A percentile compares a stretch with the other conserved stretches of the same genome.
These are phyloP conservation scores for Philonicus albiceps DNA, from an alignment of 2,888 invertebrate species.

Conservation along the genomic window DNA sequence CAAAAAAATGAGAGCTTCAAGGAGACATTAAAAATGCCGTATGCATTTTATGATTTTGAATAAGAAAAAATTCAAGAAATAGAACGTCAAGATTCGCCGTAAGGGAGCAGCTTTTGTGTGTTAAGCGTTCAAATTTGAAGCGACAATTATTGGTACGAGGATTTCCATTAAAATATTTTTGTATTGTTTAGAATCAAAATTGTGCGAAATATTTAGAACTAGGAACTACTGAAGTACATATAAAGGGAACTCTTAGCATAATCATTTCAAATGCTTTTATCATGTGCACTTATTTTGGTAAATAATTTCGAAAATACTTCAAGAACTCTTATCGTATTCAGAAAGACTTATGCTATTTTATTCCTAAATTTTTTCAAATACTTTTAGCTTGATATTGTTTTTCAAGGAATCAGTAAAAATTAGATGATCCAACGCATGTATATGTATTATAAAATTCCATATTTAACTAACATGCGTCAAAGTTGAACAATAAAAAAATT, in stretches of 20 bases:
- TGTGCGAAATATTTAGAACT: background rate
- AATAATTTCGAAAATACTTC: no score
- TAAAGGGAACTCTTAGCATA: background rate
- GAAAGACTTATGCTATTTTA: no score
- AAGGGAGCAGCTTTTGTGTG: background rate
- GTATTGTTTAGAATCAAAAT: background rate
- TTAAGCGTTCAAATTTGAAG: background rate
- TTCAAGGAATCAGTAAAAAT: no score
- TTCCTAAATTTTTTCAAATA: no score
- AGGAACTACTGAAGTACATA: background rate
- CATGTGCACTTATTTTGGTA: no score
- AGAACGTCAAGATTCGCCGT: background rate
- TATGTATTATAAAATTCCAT: no score
- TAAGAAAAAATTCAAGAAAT: background rate
- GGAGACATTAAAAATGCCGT: background rate
- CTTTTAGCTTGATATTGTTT: no score
- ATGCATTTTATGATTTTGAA: background rate
- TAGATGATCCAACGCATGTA: no score
- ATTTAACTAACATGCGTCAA: no score
- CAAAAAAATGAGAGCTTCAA: background rate
- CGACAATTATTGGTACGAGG: background rate
- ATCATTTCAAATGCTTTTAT: background rate
- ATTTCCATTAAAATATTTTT: background rate
- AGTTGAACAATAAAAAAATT: no score
- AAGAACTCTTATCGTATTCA: no score